A percentile compares a stretch with the other conserved stretches of the same genome.
Evolutionary conservation across 2,797 vertebrate genomes (phyloP).

Genomic region (Lepilemur septentrionalis): DNA sequence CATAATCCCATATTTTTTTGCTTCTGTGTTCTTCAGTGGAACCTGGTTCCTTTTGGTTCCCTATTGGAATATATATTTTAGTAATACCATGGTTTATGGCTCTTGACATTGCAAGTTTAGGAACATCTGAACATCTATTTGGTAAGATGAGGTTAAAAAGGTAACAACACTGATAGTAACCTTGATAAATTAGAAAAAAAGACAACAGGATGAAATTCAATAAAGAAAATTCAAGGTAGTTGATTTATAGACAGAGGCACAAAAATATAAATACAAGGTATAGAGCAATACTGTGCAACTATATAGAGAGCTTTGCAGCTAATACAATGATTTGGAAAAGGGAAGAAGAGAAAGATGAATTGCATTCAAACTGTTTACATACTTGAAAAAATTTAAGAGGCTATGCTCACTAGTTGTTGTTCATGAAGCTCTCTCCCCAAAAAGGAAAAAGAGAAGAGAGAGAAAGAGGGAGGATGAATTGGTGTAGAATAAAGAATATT

Average conservation of each 20-base stretch:
- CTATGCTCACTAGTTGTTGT: neutral
- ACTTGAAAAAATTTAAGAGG: conserved; percentile 37
- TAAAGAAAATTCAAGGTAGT: conserved; percentile 34
- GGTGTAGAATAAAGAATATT: conserved; percentile 4
- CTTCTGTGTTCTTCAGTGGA: neutral
- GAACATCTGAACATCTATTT: neutral
- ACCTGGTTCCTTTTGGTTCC: neutral
- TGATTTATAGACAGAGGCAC: conserved; percentile 18
- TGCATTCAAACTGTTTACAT: neutral
- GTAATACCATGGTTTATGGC: neutral
- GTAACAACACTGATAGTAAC: conserved; percentile 8
- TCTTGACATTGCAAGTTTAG: conserved; percentile 22
- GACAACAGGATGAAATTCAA: conserved; percentile 32
- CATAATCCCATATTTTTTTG: neutral
- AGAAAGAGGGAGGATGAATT: neutral
- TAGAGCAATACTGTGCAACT: neutral
- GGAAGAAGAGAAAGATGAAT: neutral
- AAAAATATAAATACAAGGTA: conserved; percentile 2
- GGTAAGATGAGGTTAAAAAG: neutral
- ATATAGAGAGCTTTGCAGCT: neutral
- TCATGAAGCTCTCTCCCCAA: neutral
- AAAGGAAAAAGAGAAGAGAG: neutral
- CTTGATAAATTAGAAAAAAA: conserved; percentile 46
- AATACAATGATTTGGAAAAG: neutral
- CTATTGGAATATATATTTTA: neutral